Evolutionary conservation across 1,140 invertebrate species (phyloP).

Genomic region (Himalopsyche phryganea): DNA sequence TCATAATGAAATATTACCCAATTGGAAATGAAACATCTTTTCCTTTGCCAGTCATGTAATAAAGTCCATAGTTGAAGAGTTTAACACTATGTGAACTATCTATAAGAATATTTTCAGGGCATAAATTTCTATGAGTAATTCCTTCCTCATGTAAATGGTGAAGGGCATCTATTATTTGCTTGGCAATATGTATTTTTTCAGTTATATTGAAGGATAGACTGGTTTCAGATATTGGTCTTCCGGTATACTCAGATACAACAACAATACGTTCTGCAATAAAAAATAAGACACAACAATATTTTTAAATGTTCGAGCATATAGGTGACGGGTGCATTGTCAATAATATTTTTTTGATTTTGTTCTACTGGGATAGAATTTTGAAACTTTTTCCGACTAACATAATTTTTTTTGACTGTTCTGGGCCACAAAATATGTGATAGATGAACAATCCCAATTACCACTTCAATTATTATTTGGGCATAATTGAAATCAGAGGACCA

Average conservation of each 20-base stretch:
- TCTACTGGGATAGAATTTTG: slow-evolving; percentile 27
- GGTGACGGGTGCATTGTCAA: neutral
- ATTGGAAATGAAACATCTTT: slow-evolving; percentile 88
- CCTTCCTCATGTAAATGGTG: slow-evolving; percentile 68
- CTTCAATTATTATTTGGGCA: no score
- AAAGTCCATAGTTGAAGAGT: slow-evolving; percentile 89
- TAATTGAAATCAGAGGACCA: no score
- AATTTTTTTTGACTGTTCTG: no score
- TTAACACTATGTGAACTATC: slow-evolving; percentile 71
- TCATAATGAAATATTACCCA: slow-evolving; percentile 57
- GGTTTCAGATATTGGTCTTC: slow-evolving; percentile 56
- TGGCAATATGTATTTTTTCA: slow-evolving; percentile 59
- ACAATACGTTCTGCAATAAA: slow-evolving; percentile 87
- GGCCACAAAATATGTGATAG: no score
- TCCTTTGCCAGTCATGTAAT: slow-evolving; percentile 84
- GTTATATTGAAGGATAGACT: slow-evolving; percentile 47
- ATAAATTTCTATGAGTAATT: slow-evolving; percentile 77
- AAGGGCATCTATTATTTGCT: slow-evolving; percentile 71
- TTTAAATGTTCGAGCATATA: neutral
- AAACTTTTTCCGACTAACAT: no score
- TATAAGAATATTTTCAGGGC: slow-evolving; percentile 80
- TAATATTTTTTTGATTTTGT: slow-evolving; percentile 24
- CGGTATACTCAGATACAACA: slow-evolving; percentile 82
- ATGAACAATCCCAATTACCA: no score
- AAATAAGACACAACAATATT: slow-evolving; percentile 30